Base-by-base conservation (phyloP, 2,113 vertebrate species). In the Nerophis lumbriciformis region DNA sequence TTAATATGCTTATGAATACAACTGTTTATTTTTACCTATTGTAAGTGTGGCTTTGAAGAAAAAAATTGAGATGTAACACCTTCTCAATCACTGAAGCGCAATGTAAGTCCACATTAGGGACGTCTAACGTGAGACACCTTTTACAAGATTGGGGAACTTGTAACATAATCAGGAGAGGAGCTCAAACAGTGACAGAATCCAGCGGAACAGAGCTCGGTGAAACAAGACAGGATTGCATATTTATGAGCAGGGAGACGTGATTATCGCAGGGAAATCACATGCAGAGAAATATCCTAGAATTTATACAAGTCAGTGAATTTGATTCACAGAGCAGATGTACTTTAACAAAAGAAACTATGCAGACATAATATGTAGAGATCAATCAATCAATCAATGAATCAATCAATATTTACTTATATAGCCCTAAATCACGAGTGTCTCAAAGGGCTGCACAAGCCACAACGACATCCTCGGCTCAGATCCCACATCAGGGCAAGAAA, bases 91-190 rank as follows among this genome's bases (percentile, higher is more conserved):
- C 38, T 19, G 10, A 44, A 57, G 9, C 9, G 16, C n/a, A 44
- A 42, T 39, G 11, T 12, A 57, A 57, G n/a, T 19, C 42, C n/a
- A 57, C 16, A 21, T 57, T 44, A 21, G 10, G 16, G 19, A 57
- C 10, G 19, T 45, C 39, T 3, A 42, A 44, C 37, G 62, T 50
- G 53, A 57, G 69, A 73, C 63, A 66, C 53, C 21, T 78, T 78
- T 69, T 59, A 73, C 38, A 2, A 67, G 64, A 78, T 78, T 68
- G 66, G 57, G 42, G 60, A 73, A 75, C 68, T 62, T 71, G 79
- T 68, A 66, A 65, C 61, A 66, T 66, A 72, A 74, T 78, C 76
- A 72, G 42, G 51, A 16, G 55, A 70, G 6, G 47, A 61, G 55
- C 48, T 53, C 53, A 7, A 36, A 56, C 14, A 16, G 49, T 51